Conservation (phyloP, 2,888 invertebrate species). For the Synergus laeviventris region DNA sequence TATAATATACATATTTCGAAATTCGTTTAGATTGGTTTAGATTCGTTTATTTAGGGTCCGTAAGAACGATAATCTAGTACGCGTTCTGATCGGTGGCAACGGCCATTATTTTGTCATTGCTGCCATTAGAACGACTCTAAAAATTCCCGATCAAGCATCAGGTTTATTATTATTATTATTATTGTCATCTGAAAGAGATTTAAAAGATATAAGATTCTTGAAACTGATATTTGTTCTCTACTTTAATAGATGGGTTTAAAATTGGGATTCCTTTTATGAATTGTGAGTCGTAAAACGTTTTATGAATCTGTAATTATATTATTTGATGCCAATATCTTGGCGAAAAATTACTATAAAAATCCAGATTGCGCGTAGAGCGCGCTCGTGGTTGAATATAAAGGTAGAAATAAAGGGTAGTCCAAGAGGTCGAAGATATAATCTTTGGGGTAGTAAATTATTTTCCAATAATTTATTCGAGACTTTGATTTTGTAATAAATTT, state of each 20-base stretch:
- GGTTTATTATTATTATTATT: slow-evolving; percentile 1
- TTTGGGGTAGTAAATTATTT: neutral
- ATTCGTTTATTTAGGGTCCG: slow-evolving; percentile 53
- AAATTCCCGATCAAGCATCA: slow-evolving; percentile 50
- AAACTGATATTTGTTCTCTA: neutral
- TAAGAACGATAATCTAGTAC: slow-evolving; percentile 68
- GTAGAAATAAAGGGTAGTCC: neutral
- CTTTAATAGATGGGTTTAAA: neutral
- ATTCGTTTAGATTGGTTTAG: slow-evolving; percentile 42
- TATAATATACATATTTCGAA: slow-evolving; percentile 37
- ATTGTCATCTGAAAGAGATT: neutral
- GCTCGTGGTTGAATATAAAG: slow-evolving; percentile 8
- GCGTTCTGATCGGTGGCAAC: slow-evolving; percentile 73
- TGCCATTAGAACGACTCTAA: slow-evolving; percentile 65
- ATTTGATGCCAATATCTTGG: slow-evolving; percentile 37
- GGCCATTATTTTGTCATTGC: slow-evolving; percentile 72
- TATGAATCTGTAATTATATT: slow-evolving; percentile 14
- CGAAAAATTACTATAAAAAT: slow-evolving; percentile 38
- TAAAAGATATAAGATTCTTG: neutral
- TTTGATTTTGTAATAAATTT: too few species aligned
- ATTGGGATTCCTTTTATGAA: neutral
- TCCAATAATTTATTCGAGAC: too few species aligned
- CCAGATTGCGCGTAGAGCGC: slow-evolving; percentile 27
- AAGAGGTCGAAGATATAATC: neutral
- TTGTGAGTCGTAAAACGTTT: slow-evolving; percentile 10